Evolutionary conservation across 2,888 invertebrate genomes (phyloP), one percentile per base, ranked within the genome.

Genomic region (Meta bourneti): DNA sequence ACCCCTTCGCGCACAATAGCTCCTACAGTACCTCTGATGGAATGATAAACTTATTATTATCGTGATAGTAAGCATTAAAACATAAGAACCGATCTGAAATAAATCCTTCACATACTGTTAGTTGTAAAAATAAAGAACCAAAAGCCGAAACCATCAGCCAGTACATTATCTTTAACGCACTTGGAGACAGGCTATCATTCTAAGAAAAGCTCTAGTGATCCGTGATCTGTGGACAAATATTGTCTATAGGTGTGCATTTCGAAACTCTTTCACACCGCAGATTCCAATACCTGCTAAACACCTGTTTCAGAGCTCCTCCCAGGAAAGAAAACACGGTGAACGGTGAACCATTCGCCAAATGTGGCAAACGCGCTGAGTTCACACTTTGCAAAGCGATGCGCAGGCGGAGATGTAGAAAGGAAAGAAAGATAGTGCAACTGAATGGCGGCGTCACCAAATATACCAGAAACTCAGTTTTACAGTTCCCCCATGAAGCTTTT

Each of bases 401-500:
- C 70, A 85, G 90, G 85, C 85, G 79, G 71, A 74, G 48, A 72
- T 61, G 34, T 61, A 84, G 84, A 70, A 77, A 74, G n/a, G 71
- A 75, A 54, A 89, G 81, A 19, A 81, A 61, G 16, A 6, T 16
- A 84, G 75, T 51, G 52, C 52, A 82, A 51, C 75, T 91, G 87
- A 78, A 91, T 91, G 91, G 91, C 82, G 87, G 82, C 78, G 71
- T 82, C 86, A 78, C 77, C 87, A n/a, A 81, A 82, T 91, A 78
- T 87, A 86, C 78, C 87, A 48, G 83, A 91, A 83, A 71, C 81
- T 48, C 91, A 87, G 82, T 87, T 87, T 87, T 91, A 91, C 77
- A 91, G 91, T 81, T 91, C 91, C 49, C 87, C 91, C 75, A 91
- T 91, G 91, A 91, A 91, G 77, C 82, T 91, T 34, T 91, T 91